These are phyloP conservation scores for Lagorchestes hirsutus DNA, from an alignment of 2,797 vertebrate genomes.

Conservation along the genomic window DNA sequence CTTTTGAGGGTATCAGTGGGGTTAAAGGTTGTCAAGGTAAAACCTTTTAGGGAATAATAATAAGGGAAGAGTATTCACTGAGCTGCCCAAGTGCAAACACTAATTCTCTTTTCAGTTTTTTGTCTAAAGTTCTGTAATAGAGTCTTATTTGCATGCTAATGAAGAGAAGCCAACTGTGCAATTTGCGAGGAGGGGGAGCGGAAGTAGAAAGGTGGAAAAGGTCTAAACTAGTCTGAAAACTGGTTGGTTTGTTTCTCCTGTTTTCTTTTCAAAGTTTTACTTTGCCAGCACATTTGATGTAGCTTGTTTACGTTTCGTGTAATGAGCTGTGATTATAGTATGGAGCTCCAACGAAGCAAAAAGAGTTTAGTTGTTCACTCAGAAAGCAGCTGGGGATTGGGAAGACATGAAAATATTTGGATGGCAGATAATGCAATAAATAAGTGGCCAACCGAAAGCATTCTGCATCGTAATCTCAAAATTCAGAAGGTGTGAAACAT, in stretches of 20 bases:
- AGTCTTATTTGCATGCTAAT: slow-evolving; percentile 71
- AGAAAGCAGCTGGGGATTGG: slow-evolving; percentile 49
- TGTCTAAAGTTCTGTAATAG: slow-evolving; percentile 47
- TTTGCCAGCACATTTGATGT: slow-evolving; percentile 21
- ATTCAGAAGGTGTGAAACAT: not conserved
- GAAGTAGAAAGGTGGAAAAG: not conserved
- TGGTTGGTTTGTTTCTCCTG: slow-evolving; percentile 46
- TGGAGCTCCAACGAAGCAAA: not conserved
- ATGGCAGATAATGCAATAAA: slow-evolving; percentile 27
- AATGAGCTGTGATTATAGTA: slow-evolving; percentile 29
- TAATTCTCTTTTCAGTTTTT: slow-evolving; percentile 43
- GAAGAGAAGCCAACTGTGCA: slow-evolving; percentile 62
- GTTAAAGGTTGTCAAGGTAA: slow-evolving; percentile 1
- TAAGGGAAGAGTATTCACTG: not conserved
- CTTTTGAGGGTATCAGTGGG: slow-evolving; percentile 53
- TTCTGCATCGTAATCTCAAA: slow-evolving; percentile 26
- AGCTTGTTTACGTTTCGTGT: not conserved
- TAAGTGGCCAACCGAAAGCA: slow-evolving; percentile 20
- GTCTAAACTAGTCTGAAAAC: slow-evolving; percentile 36
- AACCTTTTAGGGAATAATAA: slow-evolving; percentile 34
- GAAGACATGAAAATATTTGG: not conserved
- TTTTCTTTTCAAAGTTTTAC: slow-evolving; percentile 56
- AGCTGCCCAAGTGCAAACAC: slow-evolving; percentile 41
- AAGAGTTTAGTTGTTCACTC: slow-evolving; percentile 26
- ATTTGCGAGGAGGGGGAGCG: not conserved